Evolutionary conservation across 2,113 vertebrate species (phyloP).

Genomic region (Gambusia affinis): DNA sequence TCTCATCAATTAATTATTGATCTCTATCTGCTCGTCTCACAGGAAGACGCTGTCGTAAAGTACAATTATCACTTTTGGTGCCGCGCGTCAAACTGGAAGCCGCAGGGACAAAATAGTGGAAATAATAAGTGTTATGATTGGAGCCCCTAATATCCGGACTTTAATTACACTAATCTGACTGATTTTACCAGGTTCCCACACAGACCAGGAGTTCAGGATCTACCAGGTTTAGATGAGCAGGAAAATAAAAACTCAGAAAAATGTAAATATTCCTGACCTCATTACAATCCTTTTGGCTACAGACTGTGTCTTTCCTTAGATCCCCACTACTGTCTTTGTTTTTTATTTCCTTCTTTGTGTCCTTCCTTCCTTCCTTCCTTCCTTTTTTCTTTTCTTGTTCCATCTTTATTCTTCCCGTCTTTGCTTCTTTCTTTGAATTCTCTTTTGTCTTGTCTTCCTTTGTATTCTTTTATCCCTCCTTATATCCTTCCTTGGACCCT

Average conservation of each 20-base stretch:
- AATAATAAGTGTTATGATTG: constrained; percentile 43
- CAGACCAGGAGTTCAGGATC: background rate
- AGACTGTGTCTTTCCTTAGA: background rate
- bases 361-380: background rate
- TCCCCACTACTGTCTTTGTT: background rate
- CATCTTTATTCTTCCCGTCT: too few relatives aligned
- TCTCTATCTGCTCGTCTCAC: constrained; percentile 22
- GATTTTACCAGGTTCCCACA: constrained; percentile 1
- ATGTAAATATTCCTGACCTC: background rate
- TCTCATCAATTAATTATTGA: constrained; percentile 38
- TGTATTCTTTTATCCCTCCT: too few relatives aligned
- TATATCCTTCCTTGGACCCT: background rate
- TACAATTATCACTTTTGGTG: constrained; percentile 40
- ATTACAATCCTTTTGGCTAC: background rate
- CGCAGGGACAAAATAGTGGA: constrained; percentile 32
- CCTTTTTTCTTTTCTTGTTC: background rate
- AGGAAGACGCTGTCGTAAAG: constrained; percentile 19
- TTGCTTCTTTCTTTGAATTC: background rate
- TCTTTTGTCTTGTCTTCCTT: background rate
- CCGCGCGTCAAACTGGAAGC: constrained; percentile 13
- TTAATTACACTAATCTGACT: constrained; percentile 31
- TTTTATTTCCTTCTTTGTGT: background rate
- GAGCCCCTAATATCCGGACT: constrained; percentile 46
- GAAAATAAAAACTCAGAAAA: background rate
- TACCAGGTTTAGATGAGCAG: background rate